Evolutionary conservation across 2,888 invertebrate genomes (phyloP).

Genomic region (Tipula confusa): DNA sequence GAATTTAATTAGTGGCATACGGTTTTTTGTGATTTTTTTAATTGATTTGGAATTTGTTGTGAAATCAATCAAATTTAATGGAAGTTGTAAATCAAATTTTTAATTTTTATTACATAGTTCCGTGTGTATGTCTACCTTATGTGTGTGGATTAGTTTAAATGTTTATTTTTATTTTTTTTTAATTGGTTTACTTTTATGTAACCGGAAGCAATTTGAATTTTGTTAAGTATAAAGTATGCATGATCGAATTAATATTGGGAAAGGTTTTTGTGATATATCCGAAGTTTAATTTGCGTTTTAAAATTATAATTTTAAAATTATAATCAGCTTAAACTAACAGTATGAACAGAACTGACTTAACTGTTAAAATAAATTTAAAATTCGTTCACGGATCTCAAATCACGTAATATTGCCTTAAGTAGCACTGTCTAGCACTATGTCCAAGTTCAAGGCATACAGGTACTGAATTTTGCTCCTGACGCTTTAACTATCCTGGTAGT

Average conservation of each 20-base stretch:
- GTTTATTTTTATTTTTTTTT: too few species aligned
- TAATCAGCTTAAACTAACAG: too few species aligned
- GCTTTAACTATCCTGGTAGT: too few species aligned
- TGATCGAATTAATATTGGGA: neutral
- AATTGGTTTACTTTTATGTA: neutral
- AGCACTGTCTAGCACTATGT: too few species aligned
- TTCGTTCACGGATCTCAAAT: too few species aligned
- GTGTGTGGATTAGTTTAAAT: neutral
- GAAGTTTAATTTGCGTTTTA: too few species aligned
- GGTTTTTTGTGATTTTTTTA: neutral
- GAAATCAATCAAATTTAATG: neutral
- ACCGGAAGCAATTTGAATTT: neutral
- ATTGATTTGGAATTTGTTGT: neutral
- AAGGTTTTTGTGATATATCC: neutral
- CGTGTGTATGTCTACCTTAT: neutral
- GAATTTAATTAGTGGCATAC: neutral
- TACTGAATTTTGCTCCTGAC: too few species aligned
- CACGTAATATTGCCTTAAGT: too few species aligned
- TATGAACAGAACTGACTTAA: too few species aligned
- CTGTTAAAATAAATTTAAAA: too few species aligned
- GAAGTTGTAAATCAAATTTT: neutral
- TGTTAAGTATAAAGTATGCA: neutral
- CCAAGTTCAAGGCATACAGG: too few species aligned
- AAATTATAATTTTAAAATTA: too few species aligned
- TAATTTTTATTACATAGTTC: neutral